Evolutionary conservation across 2,888 invertebrate species (phyloP).

Genomic region (Noctua fimbriata): DNA sequence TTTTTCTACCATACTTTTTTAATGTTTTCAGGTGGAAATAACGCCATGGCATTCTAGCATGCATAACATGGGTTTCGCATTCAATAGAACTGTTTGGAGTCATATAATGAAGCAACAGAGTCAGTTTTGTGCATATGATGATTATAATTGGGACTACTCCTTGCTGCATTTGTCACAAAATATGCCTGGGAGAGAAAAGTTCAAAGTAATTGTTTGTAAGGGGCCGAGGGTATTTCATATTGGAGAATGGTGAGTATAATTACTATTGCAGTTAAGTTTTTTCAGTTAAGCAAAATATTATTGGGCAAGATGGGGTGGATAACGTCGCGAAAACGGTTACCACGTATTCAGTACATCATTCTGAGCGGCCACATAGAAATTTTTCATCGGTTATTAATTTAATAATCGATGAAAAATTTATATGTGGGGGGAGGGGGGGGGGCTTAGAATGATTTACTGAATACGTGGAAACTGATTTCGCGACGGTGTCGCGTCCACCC

Average conservation of each 20-base stretch:
- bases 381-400: too few species aligned
- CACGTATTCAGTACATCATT: too few species aligned
- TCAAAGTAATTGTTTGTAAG: slow-evolving; percentile 97
- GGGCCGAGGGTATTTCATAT: slow-evolving; percentile 99
- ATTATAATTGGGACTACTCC: slow-evolving; percentile 99
- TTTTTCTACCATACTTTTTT: background rate
- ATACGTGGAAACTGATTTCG: too few species aligned
- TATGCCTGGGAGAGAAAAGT: slow-evolving; percentile 92
- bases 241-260: slow-evolving; percentile 96
- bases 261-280: background rate
- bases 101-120: slow-evolving; percentile 94
- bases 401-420: too few species aligned
- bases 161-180: slow-evolving; percentile 97
- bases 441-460: too few species aligned
- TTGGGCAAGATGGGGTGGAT: too few species aligned
- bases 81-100: slow-evolving; percentile 96
- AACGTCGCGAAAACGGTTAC: too few species aligned
- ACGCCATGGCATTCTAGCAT: slow-evolving; percentile 99
- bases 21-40: slow-evolving; percentile 94
- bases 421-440: too few species aligned
- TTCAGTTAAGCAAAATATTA: background rate
- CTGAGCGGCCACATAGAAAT: too few species aligned
- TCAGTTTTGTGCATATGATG: slow-evolving; percentile 98
- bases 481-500: too few species aligned
- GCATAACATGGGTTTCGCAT: slow-evolving; percentile 99